These are phyloP conservation scores for Eulithis prunata DNA, from an alignment of 2,888 invertebrate genomes.

Conservation along the genomic window DNA sequence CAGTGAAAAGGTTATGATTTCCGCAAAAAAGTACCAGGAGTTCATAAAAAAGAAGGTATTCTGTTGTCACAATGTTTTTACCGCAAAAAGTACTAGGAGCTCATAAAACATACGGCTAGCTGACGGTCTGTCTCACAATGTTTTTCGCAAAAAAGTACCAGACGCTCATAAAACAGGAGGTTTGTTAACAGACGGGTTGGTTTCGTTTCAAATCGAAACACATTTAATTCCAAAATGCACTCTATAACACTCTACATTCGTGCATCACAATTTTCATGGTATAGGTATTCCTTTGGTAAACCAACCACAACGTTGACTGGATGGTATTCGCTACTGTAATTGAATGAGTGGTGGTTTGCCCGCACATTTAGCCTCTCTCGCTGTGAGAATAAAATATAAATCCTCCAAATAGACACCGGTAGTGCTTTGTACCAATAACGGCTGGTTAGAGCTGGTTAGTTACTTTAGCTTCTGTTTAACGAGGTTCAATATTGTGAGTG, in stretches of 20 bases:
- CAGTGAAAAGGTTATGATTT: too few relatives aligned
- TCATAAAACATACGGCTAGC: too few relatives aligned
- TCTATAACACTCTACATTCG: slow-evolving; percentile 4
- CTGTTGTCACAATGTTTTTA: too few relatives aligned
- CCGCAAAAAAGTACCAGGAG: too few relatives aligned
- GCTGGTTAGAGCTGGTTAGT: too few relatives aligned
- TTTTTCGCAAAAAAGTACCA: not conserved
- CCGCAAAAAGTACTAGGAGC: too few relatives aligned
- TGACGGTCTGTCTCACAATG: too few relatives aligned
- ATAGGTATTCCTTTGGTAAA: slow-evolving; percentile 14
- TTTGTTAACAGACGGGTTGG: not conserved
- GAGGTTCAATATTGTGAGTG: too few relatives aligned
- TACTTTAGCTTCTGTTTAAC: too few relatives aligned
- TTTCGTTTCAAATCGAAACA: not conserved
- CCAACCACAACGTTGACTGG: slow-evolving; percentile 9
- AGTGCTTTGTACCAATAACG: too few relatives aligned
- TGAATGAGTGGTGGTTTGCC: slow-evolving; percentile 7
- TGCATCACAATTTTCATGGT: slow-evolving; percentile 16
- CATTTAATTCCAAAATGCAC: slow-evolving; percentile 6
- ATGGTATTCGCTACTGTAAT: slow-evolving; percentile 3
- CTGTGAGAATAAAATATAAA: not conserved
- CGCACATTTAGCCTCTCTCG: slow-evolving; percentile 6
- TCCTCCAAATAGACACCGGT: not conserved
- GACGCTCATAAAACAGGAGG: slow-evolving; percentile 1
- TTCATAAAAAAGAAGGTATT: not conserved